Conservation (phyloP, 1,140 invertebrate species). For the Pseudomyrmex concolor region DNA sequence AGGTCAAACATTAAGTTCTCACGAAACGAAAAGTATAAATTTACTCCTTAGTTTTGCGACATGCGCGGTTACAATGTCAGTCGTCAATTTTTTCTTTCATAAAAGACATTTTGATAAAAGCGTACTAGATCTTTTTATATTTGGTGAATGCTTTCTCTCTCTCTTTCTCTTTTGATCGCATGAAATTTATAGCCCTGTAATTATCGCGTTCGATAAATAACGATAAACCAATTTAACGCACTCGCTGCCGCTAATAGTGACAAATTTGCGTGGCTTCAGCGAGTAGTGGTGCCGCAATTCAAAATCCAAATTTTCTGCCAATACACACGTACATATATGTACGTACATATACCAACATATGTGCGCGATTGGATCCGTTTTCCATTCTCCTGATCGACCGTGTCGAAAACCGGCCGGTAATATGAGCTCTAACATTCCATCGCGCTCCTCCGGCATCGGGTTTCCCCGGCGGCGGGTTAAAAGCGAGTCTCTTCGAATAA, state of each 20-base stretch:
- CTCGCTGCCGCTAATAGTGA: neutral
- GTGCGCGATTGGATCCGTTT: conserved; percentile 42
- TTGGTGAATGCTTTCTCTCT: neutral
- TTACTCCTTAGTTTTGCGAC: conserved; percentile 23
- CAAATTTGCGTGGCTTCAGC: conserved; percentile 13
- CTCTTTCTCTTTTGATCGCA: neutral
- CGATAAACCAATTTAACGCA: conserved; percentile 15
- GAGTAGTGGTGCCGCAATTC: conserved; percentile 6
- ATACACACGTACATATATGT: neutral
- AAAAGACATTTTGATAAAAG: neutral
- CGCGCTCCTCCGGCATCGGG: conserved; percentile 41
- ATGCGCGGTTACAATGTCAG: too few species aligned
- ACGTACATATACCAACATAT: neutral
- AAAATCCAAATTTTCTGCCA: conserved; percentile 35
- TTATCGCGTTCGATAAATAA: conserved; percentile 16
- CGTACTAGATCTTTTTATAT: neutral
- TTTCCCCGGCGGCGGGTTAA: conserved; percentile 48
- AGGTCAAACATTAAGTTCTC: conserved; percentile 44
- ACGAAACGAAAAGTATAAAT: conserved; percentile 36
- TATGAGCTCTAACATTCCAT: conserved; percentile 43
- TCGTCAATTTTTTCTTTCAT: too few species aligned
- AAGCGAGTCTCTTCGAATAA: conserved; percentile 60
- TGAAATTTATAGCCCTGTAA: conserved; percentile 28
- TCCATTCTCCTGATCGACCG: conserved; percentile 52
- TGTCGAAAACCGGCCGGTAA: conserved; percentile 43